phyloP scores from a whole-genome alignment of 2,797 vertebrate species.

The Micrastur ruficollis region DNA sequence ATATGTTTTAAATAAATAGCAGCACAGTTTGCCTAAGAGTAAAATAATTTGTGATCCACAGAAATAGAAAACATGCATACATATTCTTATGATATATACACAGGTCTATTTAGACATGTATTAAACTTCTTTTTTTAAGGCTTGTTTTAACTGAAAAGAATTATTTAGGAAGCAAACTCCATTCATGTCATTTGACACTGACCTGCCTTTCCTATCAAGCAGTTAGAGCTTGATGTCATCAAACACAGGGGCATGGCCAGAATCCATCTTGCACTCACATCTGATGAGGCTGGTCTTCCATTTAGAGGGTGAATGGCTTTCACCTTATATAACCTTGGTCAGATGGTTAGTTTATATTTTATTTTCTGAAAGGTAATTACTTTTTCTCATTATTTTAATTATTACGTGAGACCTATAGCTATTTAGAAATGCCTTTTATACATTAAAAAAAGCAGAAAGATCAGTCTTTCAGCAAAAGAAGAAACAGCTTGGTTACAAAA shows the following conservation, averaged over 20 bases:
- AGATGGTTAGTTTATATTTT: not conserved
- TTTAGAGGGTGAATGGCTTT: not conserved
- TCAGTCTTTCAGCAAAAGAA: not conserved
- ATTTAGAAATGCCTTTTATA: not conserved
- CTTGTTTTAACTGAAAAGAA: not conserved
- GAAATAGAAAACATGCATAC: not conserved
- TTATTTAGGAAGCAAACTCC: not conserved
- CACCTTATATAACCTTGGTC: not conserved
- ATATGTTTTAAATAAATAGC: not conserved
- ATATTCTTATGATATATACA: not conserved
- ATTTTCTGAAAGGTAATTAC: not conserved
- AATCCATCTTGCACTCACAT: not conserved
- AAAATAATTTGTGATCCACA: not conserved
- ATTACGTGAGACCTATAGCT: not conserved
- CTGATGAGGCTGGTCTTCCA: not conserved
- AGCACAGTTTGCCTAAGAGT: not conserved
- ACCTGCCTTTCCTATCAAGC: not conserved
- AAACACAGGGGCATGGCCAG: not conserved
- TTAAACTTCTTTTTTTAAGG: not conserved
- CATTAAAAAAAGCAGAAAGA: not conserved
- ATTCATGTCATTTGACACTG: not conserved
- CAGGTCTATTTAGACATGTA: not conserved
- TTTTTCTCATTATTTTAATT: not conserved
- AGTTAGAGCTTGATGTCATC: not conserved
- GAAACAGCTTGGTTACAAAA: not conserved